Evolutionary conservation across 2,888 invertebrate genomes (phyloP), one percentile per base, ranked within the genome.

Genomic region (Phaonia tiefii): DNA sequence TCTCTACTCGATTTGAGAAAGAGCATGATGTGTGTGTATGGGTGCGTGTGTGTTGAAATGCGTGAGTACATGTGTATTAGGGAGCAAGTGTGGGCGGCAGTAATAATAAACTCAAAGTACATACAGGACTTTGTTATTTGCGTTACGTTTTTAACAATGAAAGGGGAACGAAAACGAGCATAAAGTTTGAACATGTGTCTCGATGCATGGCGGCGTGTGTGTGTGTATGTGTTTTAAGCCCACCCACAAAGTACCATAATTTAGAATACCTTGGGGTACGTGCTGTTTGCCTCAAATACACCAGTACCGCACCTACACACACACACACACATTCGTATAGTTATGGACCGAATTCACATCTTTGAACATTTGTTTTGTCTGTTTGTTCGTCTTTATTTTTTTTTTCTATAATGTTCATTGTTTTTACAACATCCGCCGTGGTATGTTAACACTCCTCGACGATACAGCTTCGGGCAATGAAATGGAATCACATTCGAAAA

Each of bases 231-330:
- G n/a, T n/a, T n/a, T n/a, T n/a, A n/a, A 37, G 17, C n/a, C 31
- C 11, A 25, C 25, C n/a, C 17, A 39, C 22, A 42, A 26, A 54
- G 22, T 63, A 42, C 63, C 63, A 63, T 39, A 63, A 42, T 42
- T 42, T 63, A n/a, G 63, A 63, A 63, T 63, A 42, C 63, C 63
- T 63, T 63, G 63, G 42, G 63, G 63, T 63, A 31, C 37, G 39
- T 39, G 60, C 39, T 63, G 22, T 63, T 58, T 31, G 25, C 31
- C 15, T 58, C 22, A 5, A 31, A 8, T 31, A n/a, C n/a, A n/a
- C n/a, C n/a, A n/a, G n/a, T n/a, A n/a, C n/a, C n/a, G n/a, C n/a
- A 31, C 31, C 42, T 42, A 42, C 63, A 63, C 39, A 63, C 42
- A 42, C 63, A 63, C 3, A 44, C 37, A 10, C 49, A 25, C 54